Percentiles rank a stretch among this genome's conserved stretches.
Conservation (phyloP, 1,140 invertebrate species). For the Danaus plexippus region DNA sequence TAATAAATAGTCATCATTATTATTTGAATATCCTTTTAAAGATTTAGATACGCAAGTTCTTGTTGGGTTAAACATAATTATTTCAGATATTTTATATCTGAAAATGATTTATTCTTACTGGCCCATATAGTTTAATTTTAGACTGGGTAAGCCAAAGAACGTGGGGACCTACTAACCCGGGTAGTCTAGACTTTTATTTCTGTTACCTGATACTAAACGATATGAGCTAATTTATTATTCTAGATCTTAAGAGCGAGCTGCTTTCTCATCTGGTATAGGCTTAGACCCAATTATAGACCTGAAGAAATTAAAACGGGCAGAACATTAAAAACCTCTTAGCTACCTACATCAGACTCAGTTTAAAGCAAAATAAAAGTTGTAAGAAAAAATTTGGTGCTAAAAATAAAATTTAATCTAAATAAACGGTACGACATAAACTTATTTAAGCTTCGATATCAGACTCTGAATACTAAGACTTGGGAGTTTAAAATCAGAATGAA, state of each 20-base stretch:
- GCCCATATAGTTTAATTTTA: slow-evolving; percentile 30
- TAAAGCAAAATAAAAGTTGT: no score
- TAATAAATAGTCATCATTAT: no score
- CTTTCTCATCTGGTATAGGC: neutral
- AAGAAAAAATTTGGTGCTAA: no score
- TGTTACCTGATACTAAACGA: slow-evolving; percentile 20
- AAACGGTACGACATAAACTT: no score
- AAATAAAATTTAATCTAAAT: no score
- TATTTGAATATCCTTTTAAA: no score
- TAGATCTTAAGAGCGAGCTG: slow-evolving; percentile 11
- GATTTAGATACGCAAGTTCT: neutral
- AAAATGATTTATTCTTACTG: slow-evolving; percentile 29
- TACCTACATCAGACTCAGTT: no score
- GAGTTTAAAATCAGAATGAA: no score
- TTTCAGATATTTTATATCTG: slow-evolving; percentile 11
- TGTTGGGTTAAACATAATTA: neutral
- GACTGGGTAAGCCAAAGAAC: slow-evolving; percentile 5
- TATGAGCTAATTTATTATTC: slow-evolving; percentile 17
- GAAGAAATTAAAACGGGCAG: no score
- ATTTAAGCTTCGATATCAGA: no score
- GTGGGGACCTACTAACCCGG: slow-evolving; percentile 20
- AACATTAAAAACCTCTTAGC: no score
- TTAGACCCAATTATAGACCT: neutral
- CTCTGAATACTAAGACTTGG: no score
- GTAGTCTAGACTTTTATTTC: slow-evolving; percentile 23